A percentile compares a stretch with the other conserved stretches of the same genome.
phyloP scores from a whole-genome alignment of 2,888 invertebrate species.

The Mimas tiliae region DNA sequence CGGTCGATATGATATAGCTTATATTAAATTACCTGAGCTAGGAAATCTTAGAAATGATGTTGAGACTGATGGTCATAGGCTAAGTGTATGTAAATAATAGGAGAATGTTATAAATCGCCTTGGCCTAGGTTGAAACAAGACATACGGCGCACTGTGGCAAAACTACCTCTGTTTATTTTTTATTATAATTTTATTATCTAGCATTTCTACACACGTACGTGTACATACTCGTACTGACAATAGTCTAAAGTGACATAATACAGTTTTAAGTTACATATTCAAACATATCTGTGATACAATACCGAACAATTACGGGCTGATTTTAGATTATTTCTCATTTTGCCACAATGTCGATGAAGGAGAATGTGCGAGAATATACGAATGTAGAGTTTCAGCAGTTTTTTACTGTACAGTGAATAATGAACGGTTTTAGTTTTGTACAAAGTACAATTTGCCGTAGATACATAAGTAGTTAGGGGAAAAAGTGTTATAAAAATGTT shows the following conservation, averaged over 20 bases:
- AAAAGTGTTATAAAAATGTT: conserved; percentile 70
- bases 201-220: conserved; percentile 43
- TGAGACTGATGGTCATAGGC: conserved; percentile 83
- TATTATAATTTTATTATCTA: conserved; percentile 47
- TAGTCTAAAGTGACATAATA: conserved; percentile 49
- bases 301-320: conserved; percentile 60
- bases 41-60: conserved; percentile 76
- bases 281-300: conserved; percentile 82
- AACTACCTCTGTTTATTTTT: conserved; percentile 60
- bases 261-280: conserved; percentile 70
- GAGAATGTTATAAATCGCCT: conserved; percentile 80
- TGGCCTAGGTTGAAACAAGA: conserved; percentile 81
- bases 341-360: conserved; percentile 70
- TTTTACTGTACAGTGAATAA: conserved; percentile 69
- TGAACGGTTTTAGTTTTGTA: conserved; percentile 80
- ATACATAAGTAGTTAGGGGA: conserved; percentile 84
- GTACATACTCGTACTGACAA: conserved; percentile 48
- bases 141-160: conserved; percentile 75
- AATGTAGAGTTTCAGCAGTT: conserved; percentile 63
- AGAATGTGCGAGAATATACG: conserved; percentile 57
- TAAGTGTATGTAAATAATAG: conserved; percentile 83
- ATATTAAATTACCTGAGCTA: conserved; percentile 73
- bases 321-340: conserved; percentile 55
- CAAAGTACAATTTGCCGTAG: conserved; percentile 85
- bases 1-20: conserved; percentile 72